Base-by-base conservation (phyloP, 2,888 invertebrate species). In the Chymomyza amoena region DNA sequence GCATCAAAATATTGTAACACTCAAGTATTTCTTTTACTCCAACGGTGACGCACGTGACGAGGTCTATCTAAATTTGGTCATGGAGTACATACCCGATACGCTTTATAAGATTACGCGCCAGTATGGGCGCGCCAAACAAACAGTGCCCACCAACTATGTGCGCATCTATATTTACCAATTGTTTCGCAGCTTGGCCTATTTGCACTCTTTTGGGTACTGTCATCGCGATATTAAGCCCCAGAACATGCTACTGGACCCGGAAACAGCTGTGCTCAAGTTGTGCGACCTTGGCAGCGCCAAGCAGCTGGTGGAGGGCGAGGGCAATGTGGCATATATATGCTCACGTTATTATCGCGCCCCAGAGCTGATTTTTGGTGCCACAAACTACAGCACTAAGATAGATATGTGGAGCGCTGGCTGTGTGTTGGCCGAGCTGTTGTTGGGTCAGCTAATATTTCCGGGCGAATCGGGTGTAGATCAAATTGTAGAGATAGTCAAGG, bases 41-140 rank as follows among this genome's bases (percentile, higher is more conserved):
- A 98, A 97, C 93, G 99, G 99, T 92, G 99, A 99, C 93, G 99
- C 98, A 97, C 99, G 99, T 93, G 99, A 99, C 93, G 99, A 99
- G 94, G 97, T 99, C 93, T 99, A 98, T 95, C 96, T 99, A 93
- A 99, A 99, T 94, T 94, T 99, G 94, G 99, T 99, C 93, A 96
- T 99, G 95, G 99, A 99, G 94, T 99, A 96, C 93, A 98, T 99
- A 93, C 99, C 99, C 78, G 99, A 99, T 94, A 99, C 99, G 87
- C 99, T 99, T 93, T 99, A 99, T 94, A 97, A 99, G 95, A 98
- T 99, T 91, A 98, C 99, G 90, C 95, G 99, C 93, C 98, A 99
- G 93, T 99, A 99, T 95, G 98, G 97, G 94, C 99, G 99, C 95
- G 97, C 97, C 93, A 99, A 99, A 94, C 98, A 99, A 94, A 98